Base-by-base conservation (phyloP, 2,888 invertebrate species). In the Brachynemurus nebulosus region DNA sequence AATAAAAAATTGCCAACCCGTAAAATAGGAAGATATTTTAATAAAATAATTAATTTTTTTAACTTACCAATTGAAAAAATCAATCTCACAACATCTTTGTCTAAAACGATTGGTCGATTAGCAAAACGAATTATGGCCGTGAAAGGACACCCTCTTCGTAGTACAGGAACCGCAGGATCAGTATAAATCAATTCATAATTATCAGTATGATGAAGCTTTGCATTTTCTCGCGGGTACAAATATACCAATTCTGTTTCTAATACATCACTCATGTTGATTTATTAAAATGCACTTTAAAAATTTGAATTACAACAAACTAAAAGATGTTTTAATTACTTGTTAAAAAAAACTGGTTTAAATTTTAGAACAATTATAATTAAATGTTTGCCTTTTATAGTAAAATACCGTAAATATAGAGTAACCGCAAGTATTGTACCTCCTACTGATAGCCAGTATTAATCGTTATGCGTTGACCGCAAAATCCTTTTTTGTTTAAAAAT, bases 101-200 rank as follows among this genome's bases (percentile, higher is more conserved):
- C 64, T 42, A 72, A 70, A 47, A 78, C 70, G 54, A 72, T 81
- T 1, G 68, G 66, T 21, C 81, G 65, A 52, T 71, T 63, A 56
- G 56, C 52, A 59, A 85, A 83, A 36, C 76, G 64, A 16, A 85
- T 59, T 1, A 76, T 77, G 4, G 84, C 65, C 47, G 72, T 76
- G 64, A 88, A 86, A 1, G 74, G 70, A 55, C 80, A 76, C 0
- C 85, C 86, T 19, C 86, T 70, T 4, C 86, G 69, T 2, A 86
- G 67, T 17, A 88, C 72, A 0, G 81, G 70, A 0, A 70, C 71
- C 1, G 76, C 72, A 3, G 74, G 71, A 23, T 77, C 75, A n/a
- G 73, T 67, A 49, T 80, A 75, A 1, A 80, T 72, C 47, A 77
- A 61, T 57, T 84, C 82, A 56, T 69, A 86, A 53, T 76, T 76